Evolutionary conservation across 1,140 invertebrate species (phyloP), one percentile per base, ranked within the genome.

Genomic region (Latrodectus geometricus): DNA sequence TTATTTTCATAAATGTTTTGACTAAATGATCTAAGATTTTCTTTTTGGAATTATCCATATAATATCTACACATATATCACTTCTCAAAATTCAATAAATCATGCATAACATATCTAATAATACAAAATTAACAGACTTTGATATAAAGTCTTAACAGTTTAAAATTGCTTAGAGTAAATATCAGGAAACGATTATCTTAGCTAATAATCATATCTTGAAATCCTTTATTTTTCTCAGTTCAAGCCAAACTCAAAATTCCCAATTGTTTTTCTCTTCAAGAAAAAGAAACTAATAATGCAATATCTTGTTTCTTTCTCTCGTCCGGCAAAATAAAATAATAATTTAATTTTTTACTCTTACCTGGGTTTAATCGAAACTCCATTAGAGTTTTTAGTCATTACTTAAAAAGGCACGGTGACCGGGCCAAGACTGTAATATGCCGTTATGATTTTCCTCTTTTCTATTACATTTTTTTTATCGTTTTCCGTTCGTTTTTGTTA

Each of bases 361-460:
- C 23, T 79, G 66, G 49, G 20, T n/a, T 11, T 48, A n/a, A 83
- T 83, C 80, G 80, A 83, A 83, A 74, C 70, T 74, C 70, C 54
- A 83, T 83, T 74, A 83, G 69, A 8, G 21, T 83, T 65, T 70
- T 65, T 17, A 83, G 21, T 74, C 70, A 83, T 83, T 83, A 83
- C 70, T 74, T 50, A 74, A 65, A 72, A 73, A 74, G 9, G 15
- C 15, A n/a, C 69, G 12, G 9, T 70, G 79, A 81, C 77, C 52
- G 0, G 70, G n/a, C 50, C 12, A 70, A 52, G 70, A 81, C 20
- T 81, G 54, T 68, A 70, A 81, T 72, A 56, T 49, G 68, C 68
- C 35, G 77, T 48, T 21, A 69, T 66, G 35, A 8, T 66, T 35
- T 35, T 35, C 35, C 5, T 35, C 35, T 35, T 35, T 35, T 35